Conservation (phyloP, 2,113 vertebrate genomes). For the Euleptes europaea region DNA sequence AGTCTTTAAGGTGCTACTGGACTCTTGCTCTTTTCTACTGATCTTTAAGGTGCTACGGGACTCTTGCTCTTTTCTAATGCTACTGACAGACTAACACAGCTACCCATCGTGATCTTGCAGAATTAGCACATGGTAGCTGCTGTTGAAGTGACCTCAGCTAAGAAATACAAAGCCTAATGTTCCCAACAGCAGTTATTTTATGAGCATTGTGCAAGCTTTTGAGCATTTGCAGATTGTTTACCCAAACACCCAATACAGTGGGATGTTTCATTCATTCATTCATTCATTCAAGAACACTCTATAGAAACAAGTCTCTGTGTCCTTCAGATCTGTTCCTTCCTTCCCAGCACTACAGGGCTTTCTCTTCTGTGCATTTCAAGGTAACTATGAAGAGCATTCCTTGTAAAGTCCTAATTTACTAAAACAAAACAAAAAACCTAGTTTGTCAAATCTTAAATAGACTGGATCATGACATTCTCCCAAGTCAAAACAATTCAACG, state of each 20-base stretch:
- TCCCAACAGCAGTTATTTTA: neutral
- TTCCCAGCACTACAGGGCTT: accelerated
- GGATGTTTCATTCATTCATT: neutral
- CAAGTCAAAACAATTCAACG: neutral
- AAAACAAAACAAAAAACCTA: neutral
- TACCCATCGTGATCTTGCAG: no score
- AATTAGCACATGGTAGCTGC: neutral
- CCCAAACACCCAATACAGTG: neutral
- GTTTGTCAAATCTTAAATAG: neutral
- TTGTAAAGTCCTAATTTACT: neutral
- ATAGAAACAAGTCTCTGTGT: neutral
- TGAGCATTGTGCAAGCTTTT: no score
- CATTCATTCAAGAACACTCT: no score
- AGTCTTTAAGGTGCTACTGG: no score
- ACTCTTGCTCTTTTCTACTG: no score
- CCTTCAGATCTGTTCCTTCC: neutral
- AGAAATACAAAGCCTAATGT: neutral
- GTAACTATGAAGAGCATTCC: neutral
- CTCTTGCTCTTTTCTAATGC: no score
- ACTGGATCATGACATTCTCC: neutral
- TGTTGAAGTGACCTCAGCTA: no score
- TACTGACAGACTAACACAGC: no score
- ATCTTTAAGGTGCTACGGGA: no score
- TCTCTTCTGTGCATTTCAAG: neutral
- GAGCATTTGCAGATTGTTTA: neutral